Percentiles rank a stretch among this genome's conserved stretches.
Conservation (phyloP, 35 echinoderm and acorn worm genomes). For the Anneissia japonica region DNA sequence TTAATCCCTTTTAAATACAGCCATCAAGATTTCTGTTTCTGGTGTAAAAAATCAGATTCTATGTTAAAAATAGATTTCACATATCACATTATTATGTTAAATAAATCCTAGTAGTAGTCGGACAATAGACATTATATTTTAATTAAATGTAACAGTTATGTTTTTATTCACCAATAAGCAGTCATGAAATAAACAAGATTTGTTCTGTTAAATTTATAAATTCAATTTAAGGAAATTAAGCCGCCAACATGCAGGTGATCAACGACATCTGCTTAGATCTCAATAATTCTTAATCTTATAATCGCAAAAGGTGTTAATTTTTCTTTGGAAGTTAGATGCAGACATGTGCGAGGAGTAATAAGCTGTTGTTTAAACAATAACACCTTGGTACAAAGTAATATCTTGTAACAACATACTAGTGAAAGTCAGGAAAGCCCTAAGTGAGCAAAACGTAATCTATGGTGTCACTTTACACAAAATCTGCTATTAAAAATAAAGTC, state of each 20-base stretch:
- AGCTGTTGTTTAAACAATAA: neutral
- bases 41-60: too few species aligned
- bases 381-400: neutral
- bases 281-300: neutral
- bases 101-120: too few species aligned
- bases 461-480: constrained; percentile 1
- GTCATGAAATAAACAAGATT: too few species aligned
- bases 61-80: too few species aligned
- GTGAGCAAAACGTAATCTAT: neutral
- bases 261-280: neutral
- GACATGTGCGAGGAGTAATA: neutral
- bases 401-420: neutral
- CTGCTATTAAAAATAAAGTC: neutral
- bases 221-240: too few species aligned
- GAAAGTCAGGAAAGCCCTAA: neutral
- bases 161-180: too few species aligned
- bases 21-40: too few species aligned
- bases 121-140: too few species aligned
- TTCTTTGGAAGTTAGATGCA: neutral
- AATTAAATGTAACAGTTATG: too few species aligned
- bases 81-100: too few species aligned
- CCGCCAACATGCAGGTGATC: neutral
- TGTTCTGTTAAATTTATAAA: too few species aligned
- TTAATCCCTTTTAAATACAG: neutral
- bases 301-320: neutral